These are phyloP conservation scores for Coluber constrictor DNA, from an alignment of 2,797 vertebrate species.

Conservation along the genomic window DNA sequence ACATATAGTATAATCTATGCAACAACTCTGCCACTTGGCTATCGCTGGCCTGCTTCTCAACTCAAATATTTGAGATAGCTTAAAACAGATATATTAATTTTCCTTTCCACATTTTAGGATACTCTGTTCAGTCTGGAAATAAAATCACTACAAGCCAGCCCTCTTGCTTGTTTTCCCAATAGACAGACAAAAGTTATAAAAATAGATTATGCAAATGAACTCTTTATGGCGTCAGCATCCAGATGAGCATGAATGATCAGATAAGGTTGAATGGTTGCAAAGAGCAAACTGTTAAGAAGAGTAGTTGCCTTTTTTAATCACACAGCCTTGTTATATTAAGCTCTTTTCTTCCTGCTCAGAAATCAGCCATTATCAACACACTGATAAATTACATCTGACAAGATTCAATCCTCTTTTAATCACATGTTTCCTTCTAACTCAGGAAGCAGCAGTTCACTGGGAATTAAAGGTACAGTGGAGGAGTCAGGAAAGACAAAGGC, in stretches of 20 bases:
- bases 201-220: constrained; percentile 83
- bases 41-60: not conserved
- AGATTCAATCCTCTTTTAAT: constrained; percentile 58
- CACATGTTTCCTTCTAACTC: constrained; percentile 53
- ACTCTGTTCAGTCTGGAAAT: constrained; percentile 69
- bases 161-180: constrained; percentile 91
- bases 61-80: constrained; percentile 23
- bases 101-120: constrained; percentile 55
- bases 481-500: constrained; percentile 73
- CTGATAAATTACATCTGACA: constrained; percentile 69
- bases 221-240: constrained; percentile 82
- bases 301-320: constrained; percentile 60
- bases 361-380: constrained; percentile 60
- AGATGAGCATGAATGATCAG: constrained; percentile 86
- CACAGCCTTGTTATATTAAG: constrained; percentile 59
- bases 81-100: constrained; percentile 29
- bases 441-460: constrained; percentile 59
- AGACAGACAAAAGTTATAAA: constrained; percentile 91
- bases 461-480: constrained; percentile 64
- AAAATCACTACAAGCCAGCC: constrained; percentile 84
- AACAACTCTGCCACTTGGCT: not conserved
- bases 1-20: not conserved
- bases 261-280: constrained; percentile 74
- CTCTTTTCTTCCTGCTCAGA: constrained; percentile 63
- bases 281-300: constrained; percentile 80